A percentile compares a stretch with the other conserved stretches of the same genome.
Conservation (phyloP, 2,113 vertebrate species). For the Bubalus kerabau region DNA sequence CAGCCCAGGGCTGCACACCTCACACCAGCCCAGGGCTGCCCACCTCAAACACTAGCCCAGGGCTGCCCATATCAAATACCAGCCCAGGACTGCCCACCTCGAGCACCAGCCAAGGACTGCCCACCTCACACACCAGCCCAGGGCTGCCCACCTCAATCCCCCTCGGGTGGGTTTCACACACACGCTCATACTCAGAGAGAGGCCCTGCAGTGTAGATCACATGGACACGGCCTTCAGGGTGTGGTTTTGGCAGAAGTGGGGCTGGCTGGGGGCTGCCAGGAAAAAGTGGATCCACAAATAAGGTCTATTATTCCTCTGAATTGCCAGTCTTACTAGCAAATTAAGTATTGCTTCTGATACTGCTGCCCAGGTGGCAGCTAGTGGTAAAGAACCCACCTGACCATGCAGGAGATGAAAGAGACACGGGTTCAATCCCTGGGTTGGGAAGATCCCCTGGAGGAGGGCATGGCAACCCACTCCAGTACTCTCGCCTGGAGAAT, state of each 20-base stretch:
- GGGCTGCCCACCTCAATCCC: background rate
- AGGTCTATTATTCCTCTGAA: background rate
- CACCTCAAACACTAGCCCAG: background rate
- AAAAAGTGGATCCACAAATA: background rate
- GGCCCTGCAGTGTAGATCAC: background rate
- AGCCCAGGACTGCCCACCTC: no score
- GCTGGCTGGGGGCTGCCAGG: no score
- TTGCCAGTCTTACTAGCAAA: background rate
- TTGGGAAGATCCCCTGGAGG: background rate
- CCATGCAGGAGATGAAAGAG: background rate
- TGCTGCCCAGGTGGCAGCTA: background rate
- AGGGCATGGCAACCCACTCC: background rate
- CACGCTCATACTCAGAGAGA: background rate
- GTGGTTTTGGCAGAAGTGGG: background rate
- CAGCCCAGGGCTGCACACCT: no score
- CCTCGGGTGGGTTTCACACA: rapidly evolving
- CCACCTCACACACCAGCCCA: no score
- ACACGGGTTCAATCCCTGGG: rapidly evolving
- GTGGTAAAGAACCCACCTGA: background rate
- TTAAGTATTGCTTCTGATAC: background rate
- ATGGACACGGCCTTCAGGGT: background rate
- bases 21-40: no score
- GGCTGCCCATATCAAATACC: no score
- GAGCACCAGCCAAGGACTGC: rapidly evolving
- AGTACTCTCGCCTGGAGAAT: background rate